A percentile compares a stretch with the other conserved stretches of the same genome.
These are phyloP conservation scores for Mallotus villosus DNA, from an alignment of 2,797 vertebrate species.

Conservation along the genomic window DNA sequence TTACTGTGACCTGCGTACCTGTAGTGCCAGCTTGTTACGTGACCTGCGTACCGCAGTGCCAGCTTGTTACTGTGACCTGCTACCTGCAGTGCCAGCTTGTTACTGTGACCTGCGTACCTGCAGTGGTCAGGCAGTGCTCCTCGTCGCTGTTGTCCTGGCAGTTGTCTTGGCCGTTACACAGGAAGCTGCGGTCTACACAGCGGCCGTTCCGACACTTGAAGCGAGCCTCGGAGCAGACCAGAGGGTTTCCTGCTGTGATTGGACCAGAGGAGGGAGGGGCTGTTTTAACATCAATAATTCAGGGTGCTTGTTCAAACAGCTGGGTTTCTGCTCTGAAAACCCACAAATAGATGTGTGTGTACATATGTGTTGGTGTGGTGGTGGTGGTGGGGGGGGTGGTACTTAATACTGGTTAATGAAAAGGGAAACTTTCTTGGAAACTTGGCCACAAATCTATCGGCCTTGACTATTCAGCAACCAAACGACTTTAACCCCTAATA, in stretches of 20 bases:
- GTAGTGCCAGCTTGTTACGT: not conserved
- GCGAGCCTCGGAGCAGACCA: constrained; percentile 90
- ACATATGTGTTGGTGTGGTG: no score
- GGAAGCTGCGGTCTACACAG: constrained; percentile 95
- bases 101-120: constrained; percentile 73
- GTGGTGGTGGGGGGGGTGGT: no score
- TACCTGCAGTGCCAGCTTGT: constrained; percentile 16
- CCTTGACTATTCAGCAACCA: no score
- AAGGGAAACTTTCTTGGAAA: no score
- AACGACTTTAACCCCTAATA: not conserved
- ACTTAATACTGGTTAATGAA: no score
- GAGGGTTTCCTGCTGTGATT: constrained; percentile 84
- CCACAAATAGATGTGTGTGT: no score
- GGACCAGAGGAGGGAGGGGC: constrained; percentile 19
- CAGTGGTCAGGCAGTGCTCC: constrained; percentile 88
- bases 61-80: no score
- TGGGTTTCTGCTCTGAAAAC: no score
- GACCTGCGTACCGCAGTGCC: not conserved
- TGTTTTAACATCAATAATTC: not conserved
- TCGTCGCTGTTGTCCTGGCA: constrained; percentile 97
- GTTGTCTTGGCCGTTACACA: constrained; percentile 94
- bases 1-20: not conserved
- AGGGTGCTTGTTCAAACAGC: not conserved
- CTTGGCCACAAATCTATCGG: no score
- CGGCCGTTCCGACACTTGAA: constrained; percentile 95